Conservation (phyloP, 1,140 invertebrate genomes). For the Notospermus geniculatus region DNA sequence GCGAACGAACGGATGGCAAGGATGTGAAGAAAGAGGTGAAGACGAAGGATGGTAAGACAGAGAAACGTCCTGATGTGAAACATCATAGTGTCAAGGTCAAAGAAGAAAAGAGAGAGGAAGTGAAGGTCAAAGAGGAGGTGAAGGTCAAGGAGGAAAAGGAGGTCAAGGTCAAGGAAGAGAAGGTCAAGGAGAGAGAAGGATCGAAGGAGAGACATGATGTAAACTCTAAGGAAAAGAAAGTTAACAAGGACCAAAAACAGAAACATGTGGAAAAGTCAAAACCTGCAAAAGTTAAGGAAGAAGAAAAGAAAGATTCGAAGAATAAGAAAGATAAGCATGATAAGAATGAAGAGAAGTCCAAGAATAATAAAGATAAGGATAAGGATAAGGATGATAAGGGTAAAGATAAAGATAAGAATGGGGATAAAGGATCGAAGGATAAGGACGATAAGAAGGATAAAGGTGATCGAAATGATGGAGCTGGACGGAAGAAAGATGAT, state of each 20-base stretch:
- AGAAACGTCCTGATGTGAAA: constrained; percentile 11
- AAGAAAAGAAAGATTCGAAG: constrained; percentile 8
- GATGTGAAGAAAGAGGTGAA: background rate
- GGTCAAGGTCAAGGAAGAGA: constrained; percentile 29
- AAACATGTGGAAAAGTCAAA: constrained; percentile 1
- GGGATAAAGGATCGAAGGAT: constrained; percentile 11
- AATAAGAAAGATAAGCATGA: constrained; percentile 8
- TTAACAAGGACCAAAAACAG: constrained; percentile 13
- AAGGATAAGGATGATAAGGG: constrained; percentile 12
- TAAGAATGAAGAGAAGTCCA: constrained; percentile 13
- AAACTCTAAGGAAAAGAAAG: constrained; percentile 29
- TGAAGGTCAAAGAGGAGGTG: constrained; percentile 9
- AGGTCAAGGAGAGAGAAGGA: constrained; percentile 14
- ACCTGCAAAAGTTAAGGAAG: constrained; percentile 13
- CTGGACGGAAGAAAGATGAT: too few species aligned
- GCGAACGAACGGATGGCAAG: background rate
- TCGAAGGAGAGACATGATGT: constrained; percentile 29
- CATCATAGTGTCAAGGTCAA: constrained; percentile 18
- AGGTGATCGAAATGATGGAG: background rate
- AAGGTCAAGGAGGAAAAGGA: constrained; percentile 17
- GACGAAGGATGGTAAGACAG: constrained; percentile 1
- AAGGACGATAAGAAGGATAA: constrained; percentile 16
- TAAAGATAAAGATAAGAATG: constrained; percentile 12
- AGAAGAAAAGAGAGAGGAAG: constrained; percentile 24
- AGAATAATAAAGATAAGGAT: constrained; percentile 13